Evolutionary conservation across 2,113 vertebrate genomes (phyloP).

Genomic region (Apteryx mantelli): DNA sequence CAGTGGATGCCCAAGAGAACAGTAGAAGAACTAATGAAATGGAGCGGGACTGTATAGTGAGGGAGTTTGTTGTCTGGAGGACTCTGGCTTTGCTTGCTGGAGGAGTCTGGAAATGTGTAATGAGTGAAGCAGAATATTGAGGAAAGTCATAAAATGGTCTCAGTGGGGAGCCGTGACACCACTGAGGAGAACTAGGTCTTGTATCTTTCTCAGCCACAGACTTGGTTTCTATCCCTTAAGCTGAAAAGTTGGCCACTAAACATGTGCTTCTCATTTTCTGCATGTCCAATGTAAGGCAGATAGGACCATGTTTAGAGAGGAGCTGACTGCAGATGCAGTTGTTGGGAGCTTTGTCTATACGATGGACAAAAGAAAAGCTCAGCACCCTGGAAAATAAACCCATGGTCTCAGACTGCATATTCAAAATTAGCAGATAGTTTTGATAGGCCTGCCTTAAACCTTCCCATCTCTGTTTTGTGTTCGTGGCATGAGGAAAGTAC

Average conservation of each 20-base stretch:
- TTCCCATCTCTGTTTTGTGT: neutral
- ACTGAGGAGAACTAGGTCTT: neutral
- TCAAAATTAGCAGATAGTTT: neutral
- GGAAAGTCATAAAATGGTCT: neutral
- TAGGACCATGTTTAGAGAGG: neutral
- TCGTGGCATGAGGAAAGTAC: neutral
- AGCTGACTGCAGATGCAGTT: neutral
- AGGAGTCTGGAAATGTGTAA: constrained; percentile 29
- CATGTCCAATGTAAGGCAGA: neutral
- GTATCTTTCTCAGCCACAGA: neutral
- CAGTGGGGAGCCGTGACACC: neutral
- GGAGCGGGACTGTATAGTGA: neutral
- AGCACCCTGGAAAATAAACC: neutral
- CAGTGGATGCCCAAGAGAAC: neutral
- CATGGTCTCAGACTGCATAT: accelerated
- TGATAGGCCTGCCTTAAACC: neutral
- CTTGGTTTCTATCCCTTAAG: neutral
- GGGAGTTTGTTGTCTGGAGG: neutral
- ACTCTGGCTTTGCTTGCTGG: neutral
- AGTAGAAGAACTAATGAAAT: neutral
- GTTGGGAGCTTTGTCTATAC: neutral
- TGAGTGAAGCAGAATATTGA: constrained; percentile 18
- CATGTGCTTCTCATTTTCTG: neutral
- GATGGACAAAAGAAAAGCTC: neutral
- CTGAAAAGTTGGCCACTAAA: neutral